A percentile compares a stretch with the other conserved stretches of the same genome.
Conservation (phyloP, 2,888 invertebrate genomes). For the Trileptium ribeirensis region DNA sequence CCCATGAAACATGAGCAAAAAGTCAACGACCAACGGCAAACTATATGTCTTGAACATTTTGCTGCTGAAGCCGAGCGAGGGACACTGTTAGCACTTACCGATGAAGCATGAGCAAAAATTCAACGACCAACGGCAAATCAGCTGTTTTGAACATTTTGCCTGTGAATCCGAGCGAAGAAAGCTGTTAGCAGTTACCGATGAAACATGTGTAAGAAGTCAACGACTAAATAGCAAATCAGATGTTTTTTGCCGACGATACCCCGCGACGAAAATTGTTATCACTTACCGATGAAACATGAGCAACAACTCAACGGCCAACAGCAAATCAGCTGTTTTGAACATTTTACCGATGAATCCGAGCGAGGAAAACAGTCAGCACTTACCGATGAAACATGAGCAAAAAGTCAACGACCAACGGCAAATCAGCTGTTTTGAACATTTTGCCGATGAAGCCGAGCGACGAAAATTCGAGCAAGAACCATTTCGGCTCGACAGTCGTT, state of each 20-base stretch:
- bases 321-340: slow-evolving; percentile 77
- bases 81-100: no score
- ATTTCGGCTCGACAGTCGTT: slow-evolving; percentile 52
- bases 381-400: slow-evolving; percentile 79
- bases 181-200: slow-evolving; percentile 64
- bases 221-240: slow-evolving; percentile 72
- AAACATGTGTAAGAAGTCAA: slow-evolving; percentile 88
- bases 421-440: slow-evolving; percentile 78
- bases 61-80: no score
- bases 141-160: slow-evolving; percentile 75
- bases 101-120: slow-evolving; percentile 91
- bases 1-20: no score
- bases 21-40: no score
- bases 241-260: slow-evolving; percentile 82
- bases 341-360: slow-evolving; percentile 84
- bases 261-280: slow-evolving; percentile 70
- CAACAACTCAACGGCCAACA: slow-evolving; percentile 79
- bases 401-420: slow-evolving; percentile 78
- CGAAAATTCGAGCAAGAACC: slow-evolving; percentile 89
- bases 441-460: slow-evolving; percentile 81
- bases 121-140: slow-evolving; percentile 72
- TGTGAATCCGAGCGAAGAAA: slow-evolving; percentile 86
- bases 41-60: no score
- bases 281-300: slow-evolving; percentile 74
- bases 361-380: slow-evolving; percentile 67